Conservation (phyloP, 2,113 vertebrate species). For the Rynchops niger region DNA sequence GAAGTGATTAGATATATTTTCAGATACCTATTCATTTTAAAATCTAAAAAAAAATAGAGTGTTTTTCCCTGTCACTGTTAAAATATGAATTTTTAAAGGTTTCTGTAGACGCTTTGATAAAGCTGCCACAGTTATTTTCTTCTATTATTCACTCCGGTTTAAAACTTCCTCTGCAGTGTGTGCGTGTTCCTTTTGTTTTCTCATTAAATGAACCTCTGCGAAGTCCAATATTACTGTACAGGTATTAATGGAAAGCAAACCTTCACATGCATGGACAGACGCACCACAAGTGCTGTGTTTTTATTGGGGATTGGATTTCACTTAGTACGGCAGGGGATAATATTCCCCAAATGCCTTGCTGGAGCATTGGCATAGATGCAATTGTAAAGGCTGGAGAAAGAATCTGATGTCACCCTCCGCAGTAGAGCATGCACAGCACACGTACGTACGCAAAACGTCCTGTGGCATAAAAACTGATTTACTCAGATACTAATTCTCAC, state of each 20-base stretch:
- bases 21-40: conserved; percentile 37
- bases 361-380: not conserved
- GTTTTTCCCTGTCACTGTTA: not conserved
- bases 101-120: not conserved
- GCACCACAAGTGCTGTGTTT: not conserved
- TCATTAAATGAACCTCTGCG: not conserved
- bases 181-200: not conserved
- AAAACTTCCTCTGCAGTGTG: not conserved
- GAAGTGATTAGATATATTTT: conserved; percentile 41
- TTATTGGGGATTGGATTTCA: not conserved
- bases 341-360: not conserved
- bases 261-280: not conserved
- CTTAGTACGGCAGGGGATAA: not conserved
- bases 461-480: not conserved
- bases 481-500: not conserved
- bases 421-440: not conserved
- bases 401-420: fast-evolving
- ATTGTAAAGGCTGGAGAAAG: not conserved
- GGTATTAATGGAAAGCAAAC: not conserved
- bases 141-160: not conserved
- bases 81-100: not conserved
- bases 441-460: fast-evolving
- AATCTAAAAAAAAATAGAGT: not conserved
- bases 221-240: not conserved
- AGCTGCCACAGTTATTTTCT: not conserved